phyloP scores from a whole-genome alignment of 2,797 vertebrate genomes.

The Geotrypetes seraphini region DNA sequence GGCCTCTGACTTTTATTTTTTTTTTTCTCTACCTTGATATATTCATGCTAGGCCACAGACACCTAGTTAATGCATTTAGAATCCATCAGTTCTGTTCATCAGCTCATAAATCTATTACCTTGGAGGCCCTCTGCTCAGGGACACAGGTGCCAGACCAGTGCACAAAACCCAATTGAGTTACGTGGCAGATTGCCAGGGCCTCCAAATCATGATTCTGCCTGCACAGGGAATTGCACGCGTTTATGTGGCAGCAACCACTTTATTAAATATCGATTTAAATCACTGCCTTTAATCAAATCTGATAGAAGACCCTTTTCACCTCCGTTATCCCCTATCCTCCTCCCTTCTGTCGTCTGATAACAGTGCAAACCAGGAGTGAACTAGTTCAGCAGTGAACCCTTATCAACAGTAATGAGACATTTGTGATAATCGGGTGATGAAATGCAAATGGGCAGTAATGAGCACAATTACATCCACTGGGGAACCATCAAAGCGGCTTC shows the following conservation, averaged over 20 bases:
- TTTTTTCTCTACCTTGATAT: conserved; percentile 26
- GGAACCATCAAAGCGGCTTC: conserved; percentile 61
- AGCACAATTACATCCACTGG: conserved; percentile 75
- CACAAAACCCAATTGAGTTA: conserved; percentile 64
- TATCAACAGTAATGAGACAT: conserved; percentile 74
- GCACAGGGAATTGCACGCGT: conserved; percentile 66
- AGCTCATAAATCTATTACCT: conserved; percentile 67
- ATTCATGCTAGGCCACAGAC: conserved; percentile 55
- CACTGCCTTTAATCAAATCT: conserved; percentile 73
- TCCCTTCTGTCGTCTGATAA: conserved; percentile 28
- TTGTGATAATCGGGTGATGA: conserved; percentile 80
- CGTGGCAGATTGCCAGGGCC: conserved; percentile 46
- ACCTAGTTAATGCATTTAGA: conserved; percentile 71
- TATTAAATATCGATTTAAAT: conserved; percentile 91
- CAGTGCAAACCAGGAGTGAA: conserved; percentile 47
- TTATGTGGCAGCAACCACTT: conserved; percentile 68
- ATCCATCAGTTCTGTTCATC: conserved; percentile 65
- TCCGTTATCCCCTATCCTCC: conserved; percentile 9
- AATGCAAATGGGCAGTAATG: conserved; percentile 90
- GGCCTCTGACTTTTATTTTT: not conserved
- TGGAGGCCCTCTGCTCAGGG: conserved; percentile 52
- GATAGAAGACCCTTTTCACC: conserved; percentile 58
- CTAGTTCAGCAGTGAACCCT: conserved; percentile 52
- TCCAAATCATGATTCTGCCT: conserved; percentile 49
- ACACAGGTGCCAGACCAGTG: conserved; percentile 63